phyloP scores from a whole-genome alignment of 2,797 vertebrate genomes.

The Pseudopleuronectes americanus region DNA sequence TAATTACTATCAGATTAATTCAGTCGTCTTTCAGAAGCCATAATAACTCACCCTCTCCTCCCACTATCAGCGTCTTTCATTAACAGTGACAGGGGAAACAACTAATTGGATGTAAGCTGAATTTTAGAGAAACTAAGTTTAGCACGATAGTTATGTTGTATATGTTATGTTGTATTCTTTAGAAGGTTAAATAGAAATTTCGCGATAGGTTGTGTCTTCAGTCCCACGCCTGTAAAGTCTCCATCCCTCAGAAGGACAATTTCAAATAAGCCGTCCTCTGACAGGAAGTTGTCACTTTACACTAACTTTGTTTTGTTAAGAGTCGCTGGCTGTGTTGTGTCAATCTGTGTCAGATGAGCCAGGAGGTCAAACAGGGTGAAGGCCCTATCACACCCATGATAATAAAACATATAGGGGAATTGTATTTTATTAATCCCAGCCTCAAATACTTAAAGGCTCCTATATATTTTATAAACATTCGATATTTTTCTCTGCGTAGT shows the following conservation, averaged over 20 bases:
- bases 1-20: background rate
- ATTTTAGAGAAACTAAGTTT: background rate
- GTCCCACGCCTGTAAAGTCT: background rate
- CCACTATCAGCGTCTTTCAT: no score
- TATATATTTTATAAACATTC: background rate
- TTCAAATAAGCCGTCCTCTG: background rate
- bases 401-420: background rate
- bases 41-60: background rate
- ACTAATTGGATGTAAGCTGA: no score
- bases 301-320: constrained; percentile 8
- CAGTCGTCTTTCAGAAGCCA: background rate
- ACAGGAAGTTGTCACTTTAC: constrained; percentile 22
- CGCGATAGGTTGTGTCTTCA: background rate
- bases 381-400: no score
- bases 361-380: background rate
- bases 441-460: background rate
- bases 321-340: background rate
- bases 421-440: background rate
- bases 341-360: background rate
- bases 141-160: no score
- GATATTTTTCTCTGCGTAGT: background rate
- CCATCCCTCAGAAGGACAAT: background rate
- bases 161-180: background rate
- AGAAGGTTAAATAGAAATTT: background rate
- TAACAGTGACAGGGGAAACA: no score